Conservation (phyloP, 1,140 invertebrate species). For the Conus betulinus region DNA sequence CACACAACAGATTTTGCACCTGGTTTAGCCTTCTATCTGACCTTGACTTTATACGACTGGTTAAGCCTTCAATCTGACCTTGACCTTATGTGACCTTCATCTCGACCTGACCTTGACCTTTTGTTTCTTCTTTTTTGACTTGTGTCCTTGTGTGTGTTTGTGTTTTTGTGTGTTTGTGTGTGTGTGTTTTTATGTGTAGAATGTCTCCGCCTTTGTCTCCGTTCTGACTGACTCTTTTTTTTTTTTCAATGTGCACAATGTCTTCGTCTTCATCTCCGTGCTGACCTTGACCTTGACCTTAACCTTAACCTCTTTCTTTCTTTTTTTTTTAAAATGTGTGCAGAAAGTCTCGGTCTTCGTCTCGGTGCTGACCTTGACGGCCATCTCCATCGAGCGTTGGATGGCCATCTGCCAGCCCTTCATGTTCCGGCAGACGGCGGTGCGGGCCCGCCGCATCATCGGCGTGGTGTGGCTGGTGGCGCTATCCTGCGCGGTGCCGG, state of each 20-base stretch:
- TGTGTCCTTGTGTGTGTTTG: too few species aligned
- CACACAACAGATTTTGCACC: too few species aligned
- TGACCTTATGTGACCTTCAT: too few species aligned
- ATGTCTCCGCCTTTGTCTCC: conserved; percentile 91
- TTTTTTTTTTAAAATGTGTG: too few species aligned
- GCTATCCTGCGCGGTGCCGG: conserved; percentile 38
- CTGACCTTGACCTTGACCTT: conserved; percentile 83
- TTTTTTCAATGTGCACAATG: conserved; percentile 80
- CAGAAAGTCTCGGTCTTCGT: conserved; percentile 93
- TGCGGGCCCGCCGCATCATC: conserved; percentile 85
- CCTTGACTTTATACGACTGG: too few species aligned
- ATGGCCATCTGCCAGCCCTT: conserved; percentile 94
- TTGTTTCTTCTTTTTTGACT: too few species aligned
- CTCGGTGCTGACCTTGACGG: conserved; percentile 91
- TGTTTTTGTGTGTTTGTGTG: too few species aligned
- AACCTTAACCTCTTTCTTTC: too few species aligned
- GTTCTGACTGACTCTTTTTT: conserved; percentile 86
- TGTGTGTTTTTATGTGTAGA: conserved; percentile 80
- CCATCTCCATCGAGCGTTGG: conserved; percentile 93
- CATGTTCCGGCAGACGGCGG: conserved; percentile 84
- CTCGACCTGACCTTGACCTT: too few species aligned
- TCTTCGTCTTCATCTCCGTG: conserved; percentile 92
- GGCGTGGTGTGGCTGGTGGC: conserved; percentile 83
- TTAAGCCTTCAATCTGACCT: too few species aligned
- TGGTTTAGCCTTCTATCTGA: too few species aligned